phyloP scores from a whole-genome alignment of 1,140 invertebrate genomes.

The Patella vulgata region DNA sequence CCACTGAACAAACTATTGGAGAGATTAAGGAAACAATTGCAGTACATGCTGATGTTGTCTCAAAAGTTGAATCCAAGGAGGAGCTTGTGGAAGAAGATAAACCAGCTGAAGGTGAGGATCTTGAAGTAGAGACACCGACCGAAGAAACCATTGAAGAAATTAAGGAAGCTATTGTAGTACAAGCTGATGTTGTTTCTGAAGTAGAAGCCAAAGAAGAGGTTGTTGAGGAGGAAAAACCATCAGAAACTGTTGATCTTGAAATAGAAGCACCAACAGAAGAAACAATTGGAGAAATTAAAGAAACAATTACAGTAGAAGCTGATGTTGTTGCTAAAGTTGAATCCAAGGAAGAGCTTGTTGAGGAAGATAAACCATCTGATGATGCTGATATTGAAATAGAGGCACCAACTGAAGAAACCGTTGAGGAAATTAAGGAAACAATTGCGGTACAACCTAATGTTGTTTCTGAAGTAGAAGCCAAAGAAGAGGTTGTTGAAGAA shows the following conservation, averaged over 20 bases:
- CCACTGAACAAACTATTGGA: slow-evolving; percentile 25
- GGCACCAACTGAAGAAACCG: slow-evolving; percentile 22
- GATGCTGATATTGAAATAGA: slow-evolving; percentile 23
- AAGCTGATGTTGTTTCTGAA: too few relatives aligned
- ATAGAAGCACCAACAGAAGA: slow-evolving; percentile 21
- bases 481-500: slow-evolving; percentile 4
- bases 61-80: too few relatives aligned
- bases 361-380: slow-evolving; percentile 5
- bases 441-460: slow-evolving; percentile 16
- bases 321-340: slow-evolving; percentile 12
- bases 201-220: too few relatives aligned
- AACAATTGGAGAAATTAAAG: slow-evolving; percentile 19
- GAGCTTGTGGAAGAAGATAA: slow-evolving; percentile 25
- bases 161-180: slow-evolving; percentile 13
- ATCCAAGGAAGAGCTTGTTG: slow-evolving; percentile 6
- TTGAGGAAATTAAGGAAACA: slow-evolving; percentile 22
- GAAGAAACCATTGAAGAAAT: slow-evolving; percentile 17
- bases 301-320: slow-evolving; percentile 17
- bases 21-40: slow-evolving; percentile 17
- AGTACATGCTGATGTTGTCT: too few relatives aligned
- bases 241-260: background rate
- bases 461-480: slow-evolving; percentile 11
- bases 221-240: background rate
- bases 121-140: slow-evolving; percentile 2
- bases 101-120: slow-evolving; percentile 14